Base-by-base conservation (phyloP, 2,113 vertebrate species). In the Callipepla californica region DNA sequence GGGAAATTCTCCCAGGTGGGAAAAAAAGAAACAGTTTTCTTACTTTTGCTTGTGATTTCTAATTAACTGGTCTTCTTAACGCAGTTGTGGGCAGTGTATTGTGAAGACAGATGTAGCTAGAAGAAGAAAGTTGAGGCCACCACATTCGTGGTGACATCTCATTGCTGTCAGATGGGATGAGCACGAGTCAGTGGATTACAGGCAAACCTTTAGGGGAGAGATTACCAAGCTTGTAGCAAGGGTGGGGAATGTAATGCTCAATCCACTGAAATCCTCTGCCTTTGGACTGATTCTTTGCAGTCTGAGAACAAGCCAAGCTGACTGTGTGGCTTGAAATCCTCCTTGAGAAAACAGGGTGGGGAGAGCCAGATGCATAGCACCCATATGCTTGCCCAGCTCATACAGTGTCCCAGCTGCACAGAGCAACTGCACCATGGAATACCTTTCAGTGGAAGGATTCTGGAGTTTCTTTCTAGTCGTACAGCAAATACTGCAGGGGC, bases 151-250 rank as follows among this genome's bases (percentile, higher is more conserved):
- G 36, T 9, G 23, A 40, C 26, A 47, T 42, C 59, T 74, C 20
- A 4, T 22, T 40, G 48, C 26, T 85, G 45, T 83, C 55, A 72
- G 32, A 16, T 34, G 44, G 69, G 57, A 57, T 44, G 23, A 87
- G 42, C 21, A 20, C 2, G 19, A 55, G 16, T 16, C 0, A 0
- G 51, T 22, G 28, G 23, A 26, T 74, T 80, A 42, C 4, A 5
- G 42, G 10, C n/a, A 78, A 38, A 62, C 8, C 28, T 70, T 88
- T 20, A 58, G 10, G 59, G 61, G 13, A 25, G 8, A 2, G 5
- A 32, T 25, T 22, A 9, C 32, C 11, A 32, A 66, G 7, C 21
- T 69, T 69, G n/a, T 42, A 3, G 34, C 18, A 32, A 83, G 66
- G 34, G 13, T 51, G 40, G 18, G 8, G 55, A 67, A 63, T 2